phyloP scores from a whole-genome alignment of 1,140 invertebrate genomes.

The Anagrus nilaparvatae region DNA sequence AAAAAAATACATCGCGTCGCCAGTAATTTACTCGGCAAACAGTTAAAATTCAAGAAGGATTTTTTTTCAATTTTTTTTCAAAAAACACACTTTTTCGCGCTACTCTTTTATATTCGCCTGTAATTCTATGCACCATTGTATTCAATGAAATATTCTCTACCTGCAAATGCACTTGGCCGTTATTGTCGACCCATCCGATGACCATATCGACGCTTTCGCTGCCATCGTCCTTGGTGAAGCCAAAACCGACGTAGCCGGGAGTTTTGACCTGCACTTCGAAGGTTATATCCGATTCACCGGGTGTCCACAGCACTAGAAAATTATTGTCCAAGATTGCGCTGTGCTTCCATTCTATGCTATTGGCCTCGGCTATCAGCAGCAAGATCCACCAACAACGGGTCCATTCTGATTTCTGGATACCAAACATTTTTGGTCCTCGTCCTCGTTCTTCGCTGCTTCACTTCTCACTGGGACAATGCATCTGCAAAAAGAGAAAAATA shows the following conservation, averaged over 20 bases:
- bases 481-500: too few relatives aligned
- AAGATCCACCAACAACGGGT: slow-evolving; percentile 20
- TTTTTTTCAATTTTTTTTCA: too few relatives aligned
- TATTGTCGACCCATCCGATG: slow-evolving; percentile 60
- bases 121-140: slow-evolving; percentile 4
- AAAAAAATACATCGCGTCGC: too few relatives aligned
- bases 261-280: slow-evolving; percentile 72
- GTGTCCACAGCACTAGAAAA: slow-evolving; percentile 44
- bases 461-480: too few relatives aligned
- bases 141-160: too few relatives aligned
- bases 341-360: slow-evolving; percentile 39
- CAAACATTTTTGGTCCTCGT: too few relatives aligned
- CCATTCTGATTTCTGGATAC: too few relatives aligned
- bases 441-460: too few relatives aligned
- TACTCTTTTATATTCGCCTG: slow-evolving; percentile 2
- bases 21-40: too few relatives aligned
- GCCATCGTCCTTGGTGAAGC: slow-evolving; percentile 64
- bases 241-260: slow-evolving; percentile 70
- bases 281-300: slow-evolving; percentile 53
- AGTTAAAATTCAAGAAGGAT: too few relatives aligned
- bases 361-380: too few relatives aligned
- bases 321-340: slow-evolving; percentile 40
- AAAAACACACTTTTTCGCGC: neutral
- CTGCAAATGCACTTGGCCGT: slow-evolving; percentile 59
- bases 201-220: slow-evolving; percentile 60